Conservation (phyloP, 1,140 invertebrate species). For the Brachionus plicatilis region DNA sequence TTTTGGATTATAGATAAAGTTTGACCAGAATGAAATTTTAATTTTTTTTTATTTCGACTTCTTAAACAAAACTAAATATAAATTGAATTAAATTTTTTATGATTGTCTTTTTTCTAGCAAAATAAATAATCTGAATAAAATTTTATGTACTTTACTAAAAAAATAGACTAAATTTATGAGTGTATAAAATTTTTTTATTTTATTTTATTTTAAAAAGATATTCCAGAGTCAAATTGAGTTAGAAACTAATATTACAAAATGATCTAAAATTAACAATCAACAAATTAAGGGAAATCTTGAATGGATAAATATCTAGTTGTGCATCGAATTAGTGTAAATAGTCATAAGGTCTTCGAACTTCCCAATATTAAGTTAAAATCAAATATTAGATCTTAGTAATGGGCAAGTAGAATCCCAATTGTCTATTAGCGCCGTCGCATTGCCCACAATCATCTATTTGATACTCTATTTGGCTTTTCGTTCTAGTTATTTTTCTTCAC, state of each 20-base stretch:
- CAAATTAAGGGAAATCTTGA: not conserved
- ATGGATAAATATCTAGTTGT: not conserved
- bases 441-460: not conserved
- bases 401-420: not conserved
- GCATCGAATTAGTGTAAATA: not conserved
- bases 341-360: not conserved
- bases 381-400: not conserved
- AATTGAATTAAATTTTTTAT: not conserved
- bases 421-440: not conserved
- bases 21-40: not conserved
- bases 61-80: not conserved
- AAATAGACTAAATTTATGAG: not conserved
- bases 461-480: not conserved
- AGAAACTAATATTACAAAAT: not conserved
- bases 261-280: not conserved
- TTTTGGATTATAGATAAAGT: not conserved
- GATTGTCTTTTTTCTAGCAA: not conserved
- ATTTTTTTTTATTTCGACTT: not conserved
- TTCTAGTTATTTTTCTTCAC: not conserved
- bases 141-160: not conserved
- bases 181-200: not conserved
- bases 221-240: not conserved
- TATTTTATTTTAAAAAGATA: not conserved
- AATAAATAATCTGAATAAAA: not conserved
- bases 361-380: not conserved